These are phyloP conservation scores for Stenodera caucasica DNA, from an alignment of 2,888 invertebrate species.

Conservation along the genomic window DNA sequence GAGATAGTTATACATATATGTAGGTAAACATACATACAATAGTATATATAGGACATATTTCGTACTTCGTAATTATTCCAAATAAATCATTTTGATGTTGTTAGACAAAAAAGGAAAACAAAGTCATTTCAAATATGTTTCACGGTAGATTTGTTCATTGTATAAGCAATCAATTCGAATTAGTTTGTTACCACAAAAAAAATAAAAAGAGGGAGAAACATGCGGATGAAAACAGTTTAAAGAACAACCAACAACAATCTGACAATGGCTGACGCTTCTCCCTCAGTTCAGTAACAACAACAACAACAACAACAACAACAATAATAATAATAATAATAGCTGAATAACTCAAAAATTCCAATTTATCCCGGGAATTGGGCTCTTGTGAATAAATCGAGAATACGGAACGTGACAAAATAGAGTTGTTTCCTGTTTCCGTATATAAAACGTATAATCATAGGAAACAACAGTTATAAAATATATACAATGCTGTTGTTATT, in stretches of 20 bases:
- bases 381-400: slow-evolving; percentile 6
- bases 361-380: slow-evolving; percentile 2
- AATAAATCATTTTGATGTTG: slow-evolving; percentile 10
- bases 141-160: not conserved
- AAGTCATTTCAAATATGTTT: not conserved
- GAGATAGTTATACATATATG: not conserved
- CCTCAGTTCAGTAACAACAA: not conserved
- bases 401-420: slow-evolving; percentile 6
- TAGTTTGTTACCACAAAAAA: not conserved
- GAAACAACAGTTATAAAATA: not conserved
- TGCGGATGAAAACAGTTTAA: not conserved
- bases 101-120: not conserved
- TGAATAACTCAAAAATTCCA: slow-evolving; percentile 3
- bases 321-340: not conserved
- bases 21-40: not conserved
- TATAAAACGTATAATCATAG: not conserved
- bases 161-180: slow-evolving; percentile 1
- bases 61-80: slow-evolving; percentile 11
- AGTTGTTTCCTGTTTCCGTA: slow-evolving; percentile 6
- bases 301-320: not conserved
- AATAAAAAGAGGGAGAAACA: not conserved
- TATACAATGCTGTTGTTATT: not conserved
- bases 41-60: no score
- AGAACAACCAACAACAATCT: not conserved
- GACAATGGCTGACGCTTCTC: no score